A percentile compares a stretch with the other conserved stretches of the same genome.
These are phyloP conservation scores for Pao palembangensis DNA, from an alignment of 2,113 vertebrate species.

Conservation along the genomic window DNA sequence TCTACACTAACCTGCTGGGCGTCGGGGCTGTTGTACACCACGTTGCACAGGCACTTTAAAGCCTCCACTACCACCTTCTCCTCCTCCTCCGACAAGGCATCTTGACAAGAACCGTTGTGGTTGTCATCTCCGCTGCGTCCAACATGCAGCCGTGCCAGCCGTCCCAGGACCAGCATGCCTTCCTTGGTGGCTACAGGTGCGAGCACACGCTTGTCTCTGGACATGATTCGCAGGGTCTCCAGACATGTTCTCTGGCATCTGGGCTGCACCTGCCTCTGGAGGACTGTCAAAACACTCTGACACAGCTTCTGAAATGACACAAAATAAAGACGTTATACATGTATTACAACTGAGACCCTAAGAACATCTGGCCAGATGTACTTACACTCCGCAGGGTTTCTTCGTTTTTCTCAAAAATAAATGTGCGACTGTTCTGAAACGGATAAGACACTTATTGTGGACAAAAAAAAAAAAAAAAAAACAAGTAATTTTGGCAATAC, in stretches of 20 bases:
- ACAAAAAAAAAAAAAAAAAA: not conserved
- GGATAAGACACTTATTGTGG: slow-evolving; percentile 18
- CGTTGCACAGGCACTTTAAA: slow-evolving; percentile 96
- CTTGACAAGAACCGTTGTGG: slow-evolving; percentile 36
- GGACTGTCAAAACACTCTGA: slow-evolving; percentile 81
- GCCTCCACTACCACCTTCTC: slow-evolving; percentile 91
- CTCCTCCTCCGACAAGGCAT: slow-evolving; percentile 76
- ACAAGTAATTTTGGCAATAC: not conserved
- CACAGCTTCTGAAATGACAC: slow-evolving; percentile 81
- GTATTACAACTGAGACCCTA: not conserved
- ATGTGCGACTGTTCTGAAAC: slow-evolving; percentile 84
- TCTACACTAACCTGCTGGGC: slow-evolving; percentile 92
- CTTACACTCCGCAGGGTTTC: slow-evolving; percentile 89
- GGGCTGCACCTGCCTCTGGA: slow-evolving; percentile 78
- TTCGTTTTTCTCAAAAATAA: slow-evolving; percentile 87
- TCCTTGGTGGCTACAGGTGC: slow-evolving; percentile 88
- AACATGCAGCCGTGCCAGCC: slow-evolving; percentile 77
- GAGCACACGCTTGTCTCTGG: slow-evolving; percentile 91
- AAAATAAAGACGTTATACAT: not conserved
- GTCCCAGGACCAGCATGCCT: slow-evolving; percentile 86
- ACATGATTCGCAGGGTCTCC: slow-evolving; percentile 93
- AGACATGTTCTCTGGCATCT: slow-evolving; percentile 87
- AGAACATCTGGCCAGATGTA: not conserved
- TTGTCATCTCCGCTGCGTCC: slow-evolving; percentile 22
- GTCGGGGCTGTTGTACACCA: slow-evolving; percentile 89